These are phyloP conservation scores for Cryptoblepharus egeriae DNA, from an alignment of 2,797 vertebrate species.

Conservation along the genomic window DNA sequence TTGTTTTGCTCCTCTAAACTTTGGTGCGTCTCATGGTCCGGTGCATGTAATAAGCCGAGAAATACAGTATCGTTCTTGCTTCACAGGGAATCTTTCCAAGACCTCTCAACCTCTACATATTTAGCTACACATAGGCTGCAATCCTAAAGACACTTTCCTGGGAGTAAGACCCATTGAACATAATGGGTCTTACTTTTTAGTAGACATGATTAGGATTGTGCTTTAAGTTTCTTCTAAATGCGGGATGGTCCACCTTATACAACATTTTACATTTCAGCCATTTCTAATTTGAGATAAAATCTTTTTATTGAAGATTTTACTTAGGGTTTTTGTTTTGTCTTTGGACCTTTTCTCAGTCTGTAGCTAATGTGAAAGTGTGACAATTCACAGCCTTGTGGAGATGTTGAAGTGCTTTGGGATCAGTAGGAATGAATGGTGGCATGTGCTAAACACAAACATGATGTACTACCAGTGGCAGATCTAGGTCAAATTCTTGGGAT, in stretches of 20 bases:
- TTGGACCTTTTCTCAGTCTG: neutral
- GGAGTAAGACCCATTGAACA: no score
- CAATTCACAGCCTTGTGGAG: neutral
- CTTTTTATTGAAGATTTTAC: conserved; percentile 14
- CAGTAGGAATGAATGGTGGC: conserved; percentile 42
- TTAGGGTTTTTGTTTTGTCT: conserved; percentile 6
- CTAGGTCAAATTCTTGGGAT: conserved; percentile 50
- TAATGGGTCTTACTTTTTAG: no score
- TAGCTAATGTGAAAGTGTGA: neutral
- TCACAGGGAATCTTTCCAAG: no score
- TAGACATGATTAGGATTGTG: no score
- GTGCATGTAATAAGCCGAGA: no score
- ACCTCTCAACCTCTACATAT: no score
- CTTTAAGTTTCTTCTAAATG: conserved; percentile 1
- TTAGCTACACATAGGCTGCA: no score
- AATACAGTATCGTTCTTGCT: no score
- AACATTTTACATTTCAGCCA: neutral
- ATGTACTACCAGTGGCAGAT: conserved; percentile 52
- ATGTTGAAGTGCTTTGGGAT: conserved; percentile 28
- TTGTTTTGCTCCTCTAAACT: no score
- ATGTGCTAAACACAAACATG: conserved; percentile 25
- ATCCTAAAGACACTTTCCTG: no score
- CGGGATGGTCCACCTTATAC: neutral
- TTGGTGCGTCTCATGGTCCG: no score
- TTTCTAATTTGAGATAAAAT: neutral